Base-by-base conservation (phyloP, 2,113 vertebrate species). In the Paratilapia polleni region DNA sequence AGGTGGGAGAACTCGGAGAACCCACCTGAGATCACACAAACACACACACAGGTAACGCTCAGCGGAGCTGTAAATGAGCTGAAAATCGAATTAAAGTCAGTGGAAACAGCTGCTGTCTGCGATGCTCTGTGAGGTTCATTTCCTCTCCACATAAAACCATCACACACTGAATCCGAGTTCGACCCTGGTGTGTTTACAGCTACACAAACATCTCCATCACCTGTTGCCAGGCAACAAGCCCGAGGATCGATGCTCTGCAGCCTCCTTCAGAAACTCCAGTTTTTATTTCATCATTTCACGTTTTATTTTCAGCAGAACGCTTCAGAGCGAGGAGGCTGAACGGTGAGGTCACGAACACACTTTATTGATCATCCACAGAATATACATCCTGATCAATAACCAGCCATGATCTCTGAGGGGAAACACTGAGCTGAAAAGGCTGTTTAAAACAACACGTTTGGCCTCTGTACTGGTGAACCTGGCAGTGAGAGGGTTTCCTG, bases 1-100 rank as follows among this genome's bases (percentile, higher is more conserved):
- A 96, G 96, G 31, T 95, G 95, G 19, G 97, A 98, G 95, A 99
- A 99, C 91, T 97, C 96, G 0, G 93, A 94, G 93, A 99, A 99
- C 5, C 98, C 98, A 91, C 98, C 98, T 99, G 93, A 26, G 41
- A 54, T 13, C 47, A 49, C 66, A 28, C 22, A 34, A 4, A 24
- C 14, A 61, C 60, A 62, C 28, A 64, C 61, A 62, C 31, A 31
- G 28, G 28, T 31, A 3, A 31, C 28, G 4, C 28, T 31, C 28
- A 31, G 28, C 28, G 2, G 4, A 31, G 28, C 28, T 31, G 28
- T 3, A 31, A 31, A 2, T 31, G 28, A 31, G 4, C 28, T 3
- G 2, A 31, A 31, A 31, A n/a, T n/a, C 4, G 28, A 31, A 31
- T 31, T 31, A 31, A 31, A 31, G n/a, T 31, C 28, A 31, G 28